Conservation (phyloP, 2,113 vertebrate genomes). For the Actinemys pallida region DNA sequence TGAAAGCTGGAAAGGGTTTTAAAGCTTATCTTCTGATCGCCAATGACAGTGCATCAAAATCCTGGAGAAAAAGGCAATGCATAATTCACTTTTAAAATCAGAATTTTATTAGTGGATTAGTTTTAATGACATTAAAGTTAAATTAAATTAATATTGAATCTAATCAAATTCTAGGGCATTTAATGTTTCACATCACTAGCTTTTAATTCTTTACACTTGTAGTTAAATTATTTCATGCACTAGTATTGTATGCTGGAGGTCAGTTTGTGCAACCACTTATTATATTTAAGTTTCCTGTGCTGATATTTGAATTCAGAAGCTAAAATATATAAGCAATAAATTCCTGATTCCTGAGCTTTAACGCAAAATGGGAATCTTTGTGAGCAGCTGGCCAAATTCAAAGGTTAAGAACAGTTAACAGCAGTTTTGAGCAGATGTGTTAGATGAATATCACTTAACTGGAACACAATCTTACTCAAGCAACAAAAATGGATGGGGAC, state of each 20-base stretch:
- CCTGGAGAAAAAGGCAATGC: neutral
- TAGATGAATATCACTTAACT: neutral
- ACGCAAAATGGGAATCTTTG: neutral
- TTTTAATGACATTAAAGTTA: neutral
- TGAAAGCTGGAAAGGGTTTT: neutral
- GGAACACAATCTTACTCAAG: neutral
- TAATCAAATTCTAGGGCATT: neutral
- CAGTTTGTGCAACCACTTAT: neutral
- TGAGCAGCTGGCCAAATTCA: neutral
- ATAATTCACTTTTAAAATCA: neutral
- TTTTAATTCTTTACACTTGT: neutral
- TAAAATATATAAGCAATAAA: neutral
- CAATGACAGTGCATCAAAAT: neutral
- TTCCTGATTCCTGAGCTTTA: neutral
- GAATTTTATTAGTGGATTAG: neutral
- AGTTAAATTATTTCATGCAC: neutral
- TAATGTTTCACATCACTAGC: neutral
- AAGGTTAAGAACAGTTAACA: neutral
- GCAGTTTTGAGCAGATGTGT: neutral
- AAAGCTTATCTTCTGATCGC: neutral
- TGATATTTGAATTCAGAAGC: neutral
- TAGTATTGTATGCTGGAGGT: neutral
- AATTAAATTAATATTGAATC: neutral
- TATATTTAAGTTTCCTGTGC: neutral
- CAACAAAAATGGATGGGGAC: neutral